These are phyloP conservation scores for Campopleginae sp. DNA, from an alignment of 2,888 invertebrate genomes.

Conservation along the genomic window DNA sequence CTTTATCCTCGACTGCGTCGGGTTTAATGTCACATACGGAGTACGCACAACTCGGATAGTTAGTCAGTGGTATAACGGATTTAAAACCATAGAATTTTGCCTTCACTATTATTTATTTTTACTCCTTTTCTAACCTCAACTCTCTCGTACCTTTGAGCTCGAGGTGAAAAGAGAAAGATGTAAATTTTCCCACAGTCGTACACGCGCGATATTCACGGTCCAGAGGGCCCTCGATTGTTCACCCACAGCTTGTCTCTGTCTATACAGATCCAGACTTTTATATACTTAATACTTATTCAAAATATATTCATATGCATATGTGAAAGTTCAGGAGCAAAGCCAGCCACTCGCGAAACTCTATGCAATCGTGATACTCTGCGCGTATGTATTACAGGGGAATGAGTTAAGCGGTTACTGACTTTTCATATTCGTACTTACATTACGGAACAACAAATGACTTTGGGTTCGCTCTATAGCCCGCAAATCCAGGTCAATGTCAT, in stretches of 20 bases:
- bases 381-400: constrained; percentile 76
- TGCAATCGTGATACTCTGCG: constrained; percentile 59
- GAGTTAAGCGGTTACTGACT: constrained; percentile 82
- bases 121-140: constrained; percentile 22
- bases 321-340: constrained; percentile 43
- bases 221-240: constrained; percentile 55
- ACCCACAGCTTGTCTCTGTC: not conserved
- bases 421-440: constrained; percentile 63
- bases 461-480: not conserved
- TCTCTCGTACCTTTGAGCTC: constrained; percentile 13
- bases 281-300: not conserved
- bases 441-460: not conserved
- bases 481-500: constrained; percentile 80
- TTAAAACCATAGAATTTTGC: constrained; percentile 54
- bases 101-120: constrained; percentile 47
- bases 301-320: constrained; percentile 4
- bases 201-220: constrained; percentile 62
- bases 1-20: not conserved
- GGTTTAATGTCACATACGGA: constrained; percentile 48
- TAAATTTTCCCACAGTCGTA: constrained; percentile 55
- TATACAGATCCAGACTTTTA: not conserved
- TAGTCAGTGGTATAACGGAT: constrained; percentile 68
- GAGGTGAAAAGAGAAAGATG: constrained; percentile 11
- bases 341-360: constrained; percentile 68
- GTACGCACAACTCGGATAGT: constrained; percentile 63